These are phyloP conservation scores for Drosophila ercepeae DNA, from an alignment of 1,140 invertebrate species.

Conservation along the genomic window DNA sequence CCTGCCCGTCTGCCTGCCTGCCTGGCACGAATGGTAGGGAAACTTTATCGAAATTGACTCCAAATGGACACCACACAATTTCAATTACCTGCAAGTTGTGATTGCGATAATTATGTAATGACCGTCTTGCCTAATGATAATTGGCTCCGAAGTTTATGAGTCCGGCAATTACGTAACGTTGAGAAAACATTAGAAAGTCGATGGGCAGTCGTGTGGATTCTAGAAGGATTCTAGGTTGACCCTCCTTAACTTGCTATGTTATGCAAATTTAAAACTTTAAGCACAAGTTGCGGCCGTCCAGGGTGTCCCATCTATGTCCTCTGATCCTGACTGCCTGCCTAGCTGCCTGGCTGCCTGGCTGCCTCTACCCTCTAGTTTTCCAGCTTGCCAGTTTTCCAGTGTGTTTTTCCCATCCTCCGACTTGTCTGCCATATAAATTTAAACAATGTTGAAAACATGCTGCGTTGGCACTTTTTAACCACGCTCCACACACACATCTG, in stretches of 20 bases:
- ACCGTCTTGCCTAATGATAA: conserved; percentile 67
- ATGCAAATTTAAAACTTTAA: conserved; percentile 80
- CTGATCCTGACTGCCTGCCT: background rate
- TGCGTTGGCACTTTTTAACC: conserved; percentile 81
- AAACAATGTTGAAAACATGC: conserved; percentile 82
- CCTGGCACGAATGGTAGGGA: conserved; percentile 20
- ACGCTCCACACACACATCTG: conserved; percentile 51
- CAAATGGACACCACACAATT: conserved; percentile 72
- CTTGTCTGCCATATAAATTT: conserved; percentile 77
- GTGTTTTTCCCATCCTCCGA: conserved; percentile 13
- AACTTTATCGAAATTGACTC: conserved; percentile 82
- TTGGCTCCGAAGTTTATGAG: conserved; percentile 68
- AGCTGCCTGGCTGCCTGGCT: too few relatives aligned
- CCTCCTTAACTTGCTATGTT: conserved; percentile 48
- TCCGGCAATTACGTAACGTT: conserved; percentile 57
- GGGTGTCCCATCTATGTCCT: conserved; percentile 41
- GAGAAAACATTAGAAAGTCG: background rate
- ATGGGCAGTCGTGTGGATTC: background rate
- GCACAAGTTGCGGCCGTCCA: conserved; percentile 62
- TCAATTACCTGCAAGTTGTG: conserved; percentile 72
- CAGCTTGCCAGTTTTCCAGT: background rate
- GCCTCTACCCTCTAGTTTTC: background rate
- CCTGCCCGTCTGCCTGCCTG: background rate
- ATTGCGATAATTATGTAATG: conserved; percentile 81
- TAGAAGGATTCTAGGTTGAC: conserved; percentile 21